These are phyloP conservation scores for Ophioninae sp. DNA, from an alignment of 2,888 invertebrate genomes.

Conservation along the genomic window DNA sequence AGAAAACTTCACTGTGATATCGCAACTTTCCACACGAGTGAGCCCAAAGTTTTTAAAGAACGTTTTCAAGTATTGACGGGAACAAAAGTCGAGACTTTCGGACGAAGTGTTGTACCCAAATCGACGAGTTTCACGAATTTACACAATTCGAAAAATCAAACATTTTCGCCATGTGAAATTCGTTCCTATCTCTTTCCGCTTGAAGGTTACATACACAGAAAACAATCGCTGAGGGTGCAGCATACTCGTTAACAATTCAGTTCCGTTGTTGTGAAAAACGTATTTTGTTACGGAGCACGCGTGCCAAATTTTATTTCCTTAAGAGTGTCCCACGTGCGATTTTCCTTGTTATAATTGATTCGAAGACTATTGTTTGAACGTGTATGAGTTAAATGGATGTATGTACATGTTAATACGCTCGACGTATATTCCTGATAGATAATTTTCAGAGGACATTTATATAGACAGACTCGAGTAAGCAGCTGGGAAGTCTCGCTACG, in stretches of 20 bases:
- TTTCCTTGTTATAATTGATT: background rate
- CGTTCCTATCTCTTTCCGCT: background rate
- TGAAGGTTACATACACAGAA: background rate
- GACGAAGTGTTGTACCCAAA: background rate
- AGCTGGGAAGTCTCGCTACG: constrained; percentile 34
- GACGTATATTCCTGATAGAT: constrained; percentile 41
- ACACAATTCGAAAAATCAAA: background rate
- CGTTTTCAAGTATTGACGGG: background rate
- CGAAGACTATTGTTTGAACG: background rate
- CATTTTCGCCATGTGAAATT: background rate
- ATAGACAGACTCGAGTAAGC: constrained; percentile 13
- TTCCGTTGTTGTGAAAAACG: background rate
- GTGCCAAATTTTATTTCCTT: background rate
- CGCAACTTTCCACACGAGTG: background rate
- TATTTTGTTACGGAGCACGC: background rate
- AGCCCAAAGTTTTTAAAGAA: background rate
- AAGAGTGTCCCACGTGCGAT: background rate
- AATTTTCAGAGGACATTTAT: constrained; percentile 40
- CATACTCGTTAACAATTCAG: background rate
- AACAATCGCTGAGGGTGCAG: background rate
- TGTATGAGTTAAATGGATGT: constrained; percentile 11
- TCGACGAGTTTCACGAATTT: background rate
- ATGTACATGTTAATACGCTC: constrained; percentile 24
- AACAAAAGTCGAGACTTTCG: background rate
- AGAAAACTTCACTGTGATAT: constrained; percentile 35